Percentiles rank a stretch among this genome's conserved stretches.
These are phyloP conservation scores for Isotomurus palustris DNA, from an alignment of 2,888 invertebrate genomes.

Conservation along the genomic window DNA sequence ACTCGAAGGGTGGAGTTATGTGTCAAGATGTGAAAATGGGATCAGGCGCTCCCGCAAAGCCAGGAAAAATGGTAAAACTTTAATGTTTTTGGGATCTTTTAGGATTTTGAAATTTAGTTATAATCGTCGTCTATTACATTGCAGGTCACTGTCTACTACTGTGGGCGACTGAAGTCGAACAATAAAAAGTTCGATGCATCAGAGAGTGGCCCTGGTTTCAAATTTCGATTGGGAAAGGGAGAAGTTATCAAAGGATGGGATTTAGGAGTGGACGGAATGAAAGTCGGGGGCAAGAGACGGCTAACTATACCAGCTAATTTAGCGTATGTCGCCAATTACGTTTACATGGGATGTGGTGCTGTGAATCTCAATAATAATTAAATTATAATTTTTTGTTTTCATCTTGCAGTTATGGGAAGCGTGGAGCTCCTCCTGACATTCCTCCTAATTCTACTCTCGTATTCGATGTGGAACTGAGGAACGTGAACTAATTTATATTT, in stretches of 20 bases:
- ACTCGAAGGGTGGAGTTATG: conserved; percentile 64
- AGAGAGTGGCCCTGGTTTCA: conserved; percentile 65
- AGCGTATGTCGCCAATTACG: conserved; percentile 63
- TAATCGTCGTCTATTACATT: background rate
- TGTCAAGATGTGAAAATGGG: conserved; percentile 76
- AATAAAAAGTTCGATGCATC: conserved; percentile 79
- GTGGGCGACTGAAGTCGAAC: conserved; percentile 73
- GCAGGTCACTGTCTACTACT: conserved; percentile 69
- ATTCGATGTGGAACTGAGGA: conserved; percentile 85
- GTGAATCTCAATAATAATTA: background rate
- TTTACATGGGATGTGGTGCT: background rate
- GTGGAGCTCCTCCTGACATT: conserved; percentile 71
- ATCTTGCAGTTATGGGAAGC: conserved; percentile 43
- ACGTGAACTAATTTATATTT: conserved; percentile 58
- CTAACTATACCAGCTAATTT: conserved; percentile 76
- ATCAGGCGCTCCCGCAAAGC: conserved; percentile 69
- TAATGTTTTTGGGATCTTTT: background rate
- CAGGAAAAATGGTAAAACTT: conserved; percentile 61
- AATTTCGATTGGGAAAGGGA: conserved; percentile 74
- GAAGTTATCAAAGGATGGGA: conserved; percentile 93
- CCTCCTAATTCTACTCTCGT: conserved; percentile 81
- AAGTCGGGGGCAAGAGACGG: conserved; percentile 83
- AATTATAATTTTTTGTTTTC: background rate
- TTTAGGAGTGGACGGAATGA: conserved; percentile 83
- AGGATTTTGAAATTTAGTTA: background rate